Conservation (phyloP, 2,113 vertebrate genomes). For the Coreoperca whiteheadi region DNA sequence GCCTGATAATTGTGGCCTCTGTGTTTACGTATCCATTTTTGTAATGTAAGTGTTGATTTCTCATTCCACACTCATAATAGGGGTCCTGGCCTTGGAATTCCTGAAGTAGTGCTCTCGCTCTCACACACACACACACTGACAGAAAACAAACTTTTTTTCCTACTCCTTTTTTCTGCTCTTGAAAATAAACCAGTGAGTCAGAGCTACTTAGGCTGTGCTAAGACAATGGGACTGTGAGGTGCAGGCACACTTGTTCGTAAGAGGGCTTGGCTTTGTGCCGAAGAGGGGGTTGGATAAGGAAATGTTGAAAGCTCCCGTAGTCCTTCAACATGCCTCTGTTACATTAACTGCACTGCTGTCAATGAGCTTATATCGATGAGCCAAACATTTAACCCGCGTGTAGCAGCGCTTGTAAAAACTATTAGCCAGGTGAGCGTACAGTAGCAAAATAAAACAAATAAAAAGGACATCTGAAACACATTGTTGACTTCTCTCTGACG, state of each 20-base stretch:
- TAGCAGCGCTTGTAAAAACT: not conserved
- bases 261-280: constrained; percentile 49
- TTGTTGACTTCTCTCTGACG: constrained; percentile 15
- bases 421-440: not conserved
- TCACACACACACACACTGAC: constrained; percentile 20
- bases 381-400: constrained; percentile 33
- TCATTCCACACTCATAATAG: constrained; percentile 72
- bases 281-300: constrained; percentile 35
- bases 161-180: constrained; percentile 21
- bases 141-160: constrained; percentile 39
- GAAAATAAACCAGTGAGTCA: constrained; percentile 69
- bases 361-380: constrained; percentile 8
- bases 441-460: not conserved
- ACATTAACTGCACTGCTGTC: not conserved
- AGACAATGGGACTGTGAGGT: constrained; percentile 47
- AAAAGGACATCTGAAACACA: constrained; percentile 50
- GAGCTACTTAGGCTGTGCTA: constrained; percentile 51
- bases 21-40: constrained; percentile 76
- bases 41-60: constrained; percentile 77
- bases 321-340: constrained; percentile 19
- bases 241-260: constrained; percentile 58
- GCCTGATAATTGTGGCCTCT: constrained; percentile 79
- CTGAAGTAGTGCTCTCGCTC: constrained; percentile 59
- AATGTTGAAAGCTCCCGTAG: constrained; percentile 17
- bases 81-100: constrained; percentile 65